These are phyloP conservation scores for Drosophila neoperkinsi DNA, from an alignment of 2,888 invertebrate species.

Conservation along the genomic window DNA sequence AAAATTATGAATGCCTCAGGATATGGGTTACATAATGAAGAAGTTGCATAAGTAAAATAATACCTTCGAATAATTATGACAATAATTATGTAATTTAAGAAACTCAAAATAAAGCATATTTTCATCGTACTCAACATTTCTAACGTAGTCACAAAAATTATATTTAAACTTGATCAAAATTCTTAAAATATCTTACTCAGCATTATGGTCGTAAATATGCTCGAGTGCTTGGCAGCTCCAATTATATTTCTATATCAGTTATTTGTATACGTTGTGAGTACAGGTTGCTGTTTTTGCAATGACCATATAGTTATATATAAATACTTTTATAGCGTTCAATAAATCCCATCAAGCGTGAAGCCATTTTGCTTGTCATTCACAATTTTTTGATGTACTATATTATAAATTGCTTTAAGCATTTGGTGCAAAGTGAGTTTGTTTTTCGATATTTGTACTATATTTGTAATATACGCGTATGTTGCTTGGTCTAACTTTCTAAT, in stretches of 20 bases:
- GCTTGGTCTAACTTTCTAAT: background rate
- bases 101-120: background rate
- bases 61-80: background rate
- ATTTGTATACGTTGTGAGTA: slow-evolving; percentile 33
- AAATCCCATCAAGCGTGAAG: slow-evolving; percentile 44
- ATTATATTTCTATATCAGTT: slow-evolving; percentile 33
- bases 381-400: slow-evolving; percentile 52
- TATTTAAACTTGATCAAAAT: slow-evolving; percentile 7
- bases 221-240: slow-evolving; percentile 36
- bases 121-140: slow-evolving; percentile 3
- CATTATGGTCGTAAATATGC: slow-evolving; percentile 44
- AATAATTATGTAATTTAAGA: background rate
- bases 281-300: background rate
- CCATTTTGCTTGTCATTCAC: slow-evolving; percentile 46
- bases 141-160: slow-evolving; percentile 12
- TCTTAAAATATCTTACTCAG: background rate
- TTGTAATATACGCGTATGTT: background rate
- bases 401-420: slow-evolving; percentile 59
- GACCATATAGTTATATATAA: background rate
- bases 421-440: slow-evolving; percentile 50
- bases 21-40: slow-evolving; percentile 1
- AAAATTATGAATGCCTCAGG: slow-evolving; percentile 12
- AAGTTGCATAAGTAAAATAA: background rate
- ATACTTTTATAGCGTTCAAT: slow-evolving; percentile 33
- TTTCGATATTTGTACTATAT: background rate